A percentile compares a stretch with the other conserved stretches of the same genome.
Evolutionary conservation across 2,113 vertebrate genomes (phyloP).

Genomic region (Ophthalmolycus amberensis): DNA sequence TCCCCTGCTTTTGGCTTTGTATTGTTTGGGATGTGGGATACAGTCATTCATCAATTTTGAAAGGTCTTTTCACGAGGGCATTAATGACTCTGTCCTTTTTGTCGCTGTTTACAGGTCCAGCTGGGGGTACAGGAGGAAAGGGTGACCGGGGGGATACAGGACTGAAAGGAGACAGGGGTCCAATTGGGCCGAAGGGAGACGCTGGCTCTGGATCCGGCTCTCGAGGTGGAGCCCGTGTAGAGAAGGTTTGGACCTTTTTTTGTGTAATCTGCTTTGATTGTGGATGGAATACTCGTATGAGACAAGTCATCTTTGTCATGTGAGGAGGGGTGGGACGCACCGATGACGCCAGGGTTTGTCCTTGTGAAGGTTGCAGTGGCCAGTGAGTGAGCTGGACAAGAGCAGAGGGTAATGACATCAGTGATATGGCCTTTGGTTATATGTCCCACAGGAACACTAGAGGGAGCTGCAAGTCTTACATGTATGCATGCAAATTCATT

Average conservation of each 20-base stretch:
- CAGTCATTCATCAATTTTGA: conserved; percentile 53
- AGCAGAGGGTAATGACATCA: background rate
- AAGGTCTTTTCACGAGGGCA: conserved; percentile 39
- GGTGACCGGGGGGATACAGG: conserved; percentile 83
- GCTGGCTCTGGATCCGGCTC: conserved; percentile 24
- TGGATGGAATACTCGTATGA: background rate
- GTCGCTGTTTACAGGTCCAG: conserved; percentile 39
- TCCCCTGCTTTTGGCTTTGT: conserved; percentile 25
- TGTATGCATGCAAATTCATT: background rate
- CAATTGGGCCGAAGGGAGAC: conserved; percentile 86
- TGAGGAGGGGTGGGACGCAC: background rate
- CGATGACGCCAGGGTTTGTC: background rate
- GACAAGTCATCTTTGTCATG: background rate
- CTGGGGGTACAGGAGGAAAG: conserved; percentile 79
- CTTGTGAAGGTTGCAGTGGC: background rate
- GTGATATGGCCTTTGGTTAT: background rate
- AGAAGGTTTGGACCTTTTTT: conserved; percentile 81
- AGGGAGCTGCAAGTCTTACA: conserved; percentile 23
- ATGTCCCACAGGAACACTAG: conserved; percentile 37
- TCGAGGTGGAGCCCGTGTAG: conserved; percentile 73
- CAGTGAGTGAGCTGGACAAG: background rate
- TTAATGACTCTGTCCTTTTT: conserved; percentile 36
- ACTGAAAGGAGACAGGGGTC: conserved; percentile 81
- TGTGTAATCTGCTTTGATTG: background rate
- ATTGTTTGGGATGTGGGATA: conserved; percentile 35